Percentiles rank a stretch among this genome's conserved stretches.
phyloP scores from a whole-genome alignment of 2,888 invertebrate species.

The Scaptomyza reducta region DNA sequence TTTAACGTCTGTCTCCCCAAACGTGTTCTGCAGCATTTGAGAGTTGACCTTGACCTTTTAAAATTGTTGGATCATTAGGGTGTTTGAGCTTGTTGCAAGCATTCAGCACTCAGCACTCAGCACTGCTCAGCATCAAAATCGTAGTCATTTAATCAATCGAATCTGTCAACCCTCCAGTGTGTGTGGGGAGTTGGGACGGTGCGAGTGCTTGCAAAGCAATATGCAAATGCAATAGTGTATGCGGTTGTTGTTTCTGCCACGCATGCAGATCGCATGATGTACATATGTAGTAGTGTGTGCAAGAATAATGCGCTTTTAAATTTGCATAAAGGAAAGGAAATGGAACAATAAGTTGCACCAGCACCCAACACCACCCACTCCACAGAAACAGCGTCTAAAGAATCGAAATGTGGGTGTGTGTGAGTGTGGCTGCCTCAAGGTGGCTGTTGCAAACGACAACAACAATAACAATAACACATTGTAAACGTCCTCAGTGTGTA shows the following conservation, averaged over 20 bases:
- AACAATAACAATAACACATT: constrained; percentile 44
- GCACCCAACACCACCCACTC: constrained; percentile 6
- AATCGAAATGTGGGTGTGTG: constrained; percentile 62
- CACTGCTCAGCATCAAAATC: constrained; percentile 2
- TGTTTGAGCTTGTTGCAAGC: not conserved
- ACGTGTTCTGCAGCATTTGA: not conserved
- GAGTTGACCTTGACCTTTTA: constrained; percentile 35
- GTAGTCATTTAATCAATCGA: constrained; percentile 63
- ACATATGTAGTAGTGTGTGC: constrained; percentile 21
- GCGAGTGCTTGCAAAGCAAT: constrained; percentile 7
- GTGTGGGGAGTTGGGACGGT: not conserved
- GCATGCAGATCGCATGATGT: constrained; percentile 16
- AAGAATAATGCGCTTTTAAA: constrained; percentile 64
- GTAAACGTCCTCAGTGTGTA: constrained; percentile 41
- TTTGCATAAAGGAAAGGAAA: constrained; percentile 78
- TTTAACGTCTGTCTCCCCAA: not conserved
- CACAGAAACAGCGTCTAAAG: constrained; percentile 40
- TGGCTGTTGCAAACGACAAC: constrained; percentile 47
- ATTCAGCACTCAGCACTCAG: not conserved
- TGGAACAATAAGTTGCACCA: constrained; percentile 69
- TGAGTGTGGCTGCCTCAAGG: constrained; percentile 52
- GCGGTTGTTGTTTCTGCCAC: constrained; percentile 7
- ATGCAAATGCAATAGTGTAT: constrained; percentile 46
- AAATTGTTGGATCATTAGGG: constrained; percentile 24
- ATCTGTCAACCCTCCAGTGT: constrained; percentile 28